Evolutionary conservation across 2,113 vertebrate genomes (phyloP), one percentile per base, ranked within the genome.

Genomic region (Pseudorectes ferrugineus): DNA sequence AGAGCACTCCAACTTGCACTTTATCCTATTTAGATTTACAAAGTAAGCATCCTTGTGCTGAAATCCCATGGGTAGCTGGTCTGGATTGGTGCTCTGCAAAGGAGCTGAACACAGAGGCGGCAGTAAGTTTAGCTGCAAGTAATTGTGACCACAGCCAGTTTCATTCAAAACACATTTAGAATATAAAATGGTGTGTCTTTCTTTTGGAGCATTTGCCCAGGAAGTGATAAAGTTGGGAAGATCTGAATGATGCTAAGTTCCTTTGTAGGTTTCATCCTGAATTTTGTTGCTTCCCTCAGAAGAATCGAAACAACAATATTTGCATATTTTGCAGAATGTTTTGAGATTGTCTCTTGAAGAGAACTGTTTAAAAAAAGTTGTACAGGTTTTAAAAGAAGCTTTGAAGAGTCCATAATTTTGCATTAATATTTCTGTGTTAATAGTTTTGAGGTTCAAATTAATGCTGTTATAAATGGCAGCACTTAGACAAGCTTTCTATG

Each of bases 391-490:
- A 38, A 92, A 76, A 77, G 29, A 31, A 83, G 6, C 43, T 74
- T 67, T 67, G 51, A 74, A 43, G 29, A 12, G 28, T 74, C 68
- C 26, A 23, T 40, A 68, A 43, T 74, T 92, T 91, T 83, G 24
- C 33, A 83, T 82, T 96, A 78, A 75, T 79, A 85, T 36, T 65
- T 92, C 49, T 66, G 26, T 72, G 49, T 91, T 92, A 89, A 63
- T 43, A 71, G 52, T 75, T 94, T 91, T 85, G 61, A 83, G 42
- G 49, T 94, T 88, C 67, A 74, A 94, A 92, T 88, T 93, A 88
- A 71, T 67, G 31, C 26, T 95, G 46, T 85, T 92, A 73, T 62
- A 96, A 95, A 86, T 95, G 85, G n/a, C 48, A 90, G 29, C 75
- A 88, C 83, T 95, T 95, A 95, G 40, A 66, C 49, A 42, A 55